Conservation (phyloP, 2,888 invertebrate species). For the Siphlonurus alternatus region DNA sequence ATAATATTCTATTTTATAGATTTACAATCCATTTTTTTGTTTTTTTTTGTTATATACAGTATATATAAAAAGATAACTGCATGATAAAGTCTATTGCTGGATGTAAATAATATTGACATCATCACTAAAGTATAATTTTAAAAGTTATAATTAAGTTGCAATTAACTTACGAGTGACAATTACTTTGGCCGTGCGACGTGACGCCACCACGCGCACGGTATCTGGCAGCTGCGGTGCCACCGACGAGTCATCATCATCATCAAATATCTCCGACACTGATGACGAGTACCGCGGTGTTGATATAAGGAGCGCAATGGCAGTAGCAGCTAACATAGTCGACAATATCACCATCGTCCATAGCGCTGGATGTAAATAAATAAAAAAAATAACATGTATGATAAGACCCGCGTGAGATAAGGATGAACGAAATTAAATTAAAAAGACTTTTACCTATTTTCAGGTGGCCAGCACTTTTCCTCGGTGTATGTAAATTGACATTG, state of each 20-base stretch:
- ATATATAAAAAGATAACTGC: too few relatives aligned
- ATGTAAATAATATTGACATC: too few relatives aligned
- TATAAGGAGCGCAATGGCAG: not conserved
- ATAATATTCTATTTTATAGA: too few relatives aligned
- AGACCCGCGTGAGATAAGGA: too few relatives aligned
- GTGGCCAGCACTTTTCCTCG: not conserved
- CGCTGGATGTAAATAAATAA: not conserved
- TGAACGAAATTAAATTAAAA: too few relatives aligned
- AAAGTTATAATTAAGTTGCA: too few relatives aligned
- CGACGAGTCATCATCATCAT: not conserved
- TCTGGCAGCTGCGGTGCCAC: not conserved
- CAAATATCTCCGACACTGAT: not conserved
- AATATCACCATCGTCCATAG: not conserved
- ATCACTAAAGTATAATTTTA: too few relatives aligned
- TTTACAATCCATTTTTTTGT: too few relatives aligned
- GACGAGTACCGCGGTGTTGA: not conserved
- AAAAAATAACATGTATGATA: too few relatives aligned
- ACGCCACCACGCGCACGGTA: not conserved
- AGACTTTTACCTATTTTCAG: not conserved
- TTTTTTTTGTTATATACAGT: too few relatives aligned
- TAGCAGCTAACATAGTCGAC: not conserved
- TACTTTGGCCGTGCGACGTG: not conserved
- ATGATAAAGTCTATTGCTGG: too few relatives aligned
- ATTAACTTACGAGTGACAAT: not conserved
- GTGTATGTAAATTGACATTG: not conserved